These are phyloP conservation scores for Mesocentrotus franciscanus DNA, from an alignment of 53 echinoderm and acorn worm species.

Conservation along the genomic window DNA sequence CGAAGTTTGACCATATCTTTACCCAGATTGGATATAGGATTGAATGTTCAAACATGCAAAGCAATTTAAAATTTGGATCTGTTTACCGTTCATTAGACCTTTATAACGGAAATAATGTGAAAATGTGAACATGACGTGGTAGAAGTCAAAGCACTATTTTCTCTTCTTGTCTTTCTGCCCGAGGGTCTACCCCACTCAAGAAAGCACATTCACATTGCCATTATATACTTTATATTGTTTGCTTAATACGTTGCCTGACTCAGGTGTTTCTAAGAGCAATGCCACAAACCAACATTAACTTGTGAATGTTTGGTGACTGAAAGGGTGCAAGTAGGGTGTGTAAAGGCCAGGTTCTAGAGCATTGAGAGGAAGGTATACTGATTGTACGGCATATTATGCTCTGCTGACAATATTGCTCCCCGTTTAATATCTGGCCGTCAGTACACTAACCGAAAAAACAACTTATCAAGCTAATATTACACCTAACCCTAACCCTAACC, in stretches of 20 bases:
- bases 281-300: conserved; percentile 28
- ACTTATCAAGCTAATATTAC: too few relatives aligned
- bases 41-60: too few relatives aligned
- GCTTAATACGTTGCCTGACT: not conserved
- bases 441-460: too few relatives aligned
- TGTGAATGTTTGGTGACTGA: not conserved
- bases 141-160: conserved; percentile 38
- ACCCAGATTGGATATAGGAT: too few relatives aligned
- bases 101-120: not conserved
- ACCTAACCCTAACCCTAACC: too few relatives aligned
- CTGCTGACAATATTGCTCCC: too few relatives aligned
- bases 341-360: not conserved
- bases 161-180: not conserved
- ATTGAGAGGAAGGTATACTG: not conserved
- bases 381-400: too few relatives aligned
- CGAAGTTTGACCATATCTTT: too few relatives aligned
- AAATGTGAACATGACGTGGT: not conserved
- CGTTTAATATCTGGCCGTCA: too few relatives aligned
- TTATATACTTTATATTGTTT: not conserved
- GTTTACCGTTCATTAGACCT: not conserved
- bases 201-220: not conserved
- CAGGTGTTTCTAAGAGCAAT: not conserved
- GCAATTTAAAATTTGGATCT: not conserved
- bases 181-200: not conserved
- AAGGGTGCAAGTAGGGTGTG: not conserved